phyloP scores from a whole-genome alignment of 1,140 invertebrate species.

The Hermatobates lingyangjiaoensis region DNA sequence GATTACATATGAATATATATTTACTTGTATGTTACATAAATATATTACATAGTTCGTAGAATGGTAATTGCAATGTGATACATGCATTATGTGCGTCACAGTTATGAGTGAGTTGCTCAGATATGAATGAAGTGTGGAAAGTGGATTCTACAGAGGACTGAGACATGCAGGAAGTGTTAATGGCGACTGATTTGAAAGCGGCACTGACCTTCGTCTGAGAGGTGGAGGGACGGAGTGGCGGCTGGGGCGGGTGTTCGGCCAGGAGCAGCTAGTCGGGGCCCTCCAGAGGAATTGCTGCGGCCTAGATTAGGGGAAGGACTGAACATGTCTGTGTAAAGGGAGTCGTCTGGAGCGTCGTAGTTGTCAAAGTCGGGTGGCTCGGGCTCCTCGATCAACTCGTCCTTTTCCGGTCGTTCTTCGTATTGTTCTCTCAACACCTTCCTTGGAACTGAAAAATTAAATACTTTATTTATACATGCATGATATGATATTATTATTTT shows the following conservation, averaged over 20 bases:
- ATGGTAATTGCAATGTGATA: too few species aligned
- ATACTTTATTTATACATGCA: too few species aligned
- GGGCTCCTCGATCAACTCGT: slow-evolving; percentile 34
- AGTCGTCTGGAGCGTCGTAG: slow-evolving; percentile 21
- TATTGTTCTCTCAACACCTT: slow-evolving; percentile 61
- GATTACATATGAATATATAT: too few species aligned
- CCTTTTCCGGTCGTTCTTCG: slow-evolving; percentile 46
- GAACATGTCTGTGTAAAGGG: slow-evolving; percentile 23
- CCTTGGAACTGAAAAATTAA: slow-evolving; percentile 56
- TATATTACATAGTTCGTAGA: too few species aligned
- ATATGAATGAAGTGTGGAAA: too few species aligned
- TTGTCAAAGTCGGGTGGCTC: slow-evolving; percentile 26
- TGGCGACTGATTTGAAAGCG: too few species aligned
- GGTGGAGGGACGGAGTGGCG: not conserved
- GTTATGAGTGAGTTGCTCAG: too few species aligned
- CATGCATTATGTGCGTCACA: too few species aligned
- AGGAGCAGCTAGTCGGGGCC: not conserved
- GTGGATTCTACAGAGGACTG: too few species aligned
- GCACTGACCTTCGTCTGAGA: not conserved
- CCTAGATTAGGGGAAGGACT: slow-evolving; percentile 30
- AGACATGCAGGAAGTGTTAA: too few species aligned
- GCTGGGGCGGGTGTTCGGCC: not conserved
- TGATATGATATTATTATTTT: too few species aligned
- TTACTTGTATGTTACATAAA: too few species aligned
- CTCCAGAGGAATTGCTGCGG: slow-evolving; percentile 22